phyloP scores from a whole-genome alignment of 1,140 invertebrate genomes.

The Drosophila sechellia region DNA sequence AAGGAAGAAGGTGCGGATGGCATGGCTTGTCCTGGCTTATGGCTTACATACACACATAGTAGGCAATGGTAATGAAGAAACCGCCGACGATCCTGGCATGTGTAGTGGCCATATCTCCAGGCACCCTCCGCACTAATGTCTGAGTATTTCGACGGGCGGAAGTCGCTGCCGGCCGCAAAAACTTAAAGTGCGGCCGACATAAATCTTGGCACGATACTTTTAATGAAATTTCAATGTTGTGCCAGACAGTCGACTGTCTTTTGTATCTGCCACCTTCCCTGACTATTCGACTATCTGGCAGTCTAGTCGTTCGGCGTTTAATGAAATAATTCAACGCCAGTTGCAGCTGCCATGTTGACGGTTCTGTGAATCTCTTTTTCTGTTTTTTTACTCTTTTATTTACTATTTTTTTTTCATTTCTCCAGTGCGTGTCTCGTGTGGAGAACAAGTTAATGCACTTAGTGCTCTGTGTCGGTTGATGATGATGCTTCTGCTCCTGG shows the following conservation, averaged over 20 bases:
- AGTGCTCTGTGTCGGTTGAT: conserved; percentile 62
- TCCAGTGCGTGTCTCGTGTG: conserved; percentile 48
- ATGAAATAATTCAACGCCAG: conserved; percentile 78
- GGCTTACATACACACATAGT: conserved; percentile 12
- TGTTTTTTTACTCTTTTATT: neutral
- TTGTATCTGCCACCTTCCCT: conserved; percentile 14
- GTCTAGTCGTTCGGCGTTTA: conserved; percentile 62
- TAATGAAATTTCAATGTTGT: conserved; percentile 82
- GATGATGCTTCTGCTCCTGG: conserved; percentile 11
- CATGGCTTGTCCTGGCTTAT: conserved; percentile 12
- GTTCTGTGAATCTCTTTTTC: conserved; percentile 7
- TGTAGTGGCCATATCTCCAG: conserved; percentile 77
- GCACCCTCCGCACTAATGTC: conserved; percentile 51
- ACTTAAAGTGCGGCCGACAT: conserved; percentile 73
- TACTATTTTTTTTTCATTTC: neutral
- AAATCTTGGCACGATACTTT: conserved; percentile 75
- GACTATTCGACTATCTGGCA: conserved; percentile 21
- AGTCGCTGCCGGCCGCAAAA: conserved; percentile 65
- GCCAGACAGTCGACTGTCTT: conserved; percentile 32
- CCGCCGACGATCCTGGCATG: conserved; percentile 56
- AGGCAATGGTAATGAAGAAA: conserved; percentile 45
- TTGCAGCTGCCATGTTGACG: conserved; percentile 67
- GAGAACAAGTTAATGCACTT: conserved; percentile 83
- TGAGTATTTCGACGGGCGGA: conserved; percentile 75
- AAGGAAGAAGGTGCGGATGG: neutral